Percentiles rank a stretch among this genome's conserved stretches.
These are phyloP conservation scores for Aplysina aerophoba DNA, from an alignment of 37 sponge, comb jelly and placozoan genomes.

Conservation along the genomic window DNA sequence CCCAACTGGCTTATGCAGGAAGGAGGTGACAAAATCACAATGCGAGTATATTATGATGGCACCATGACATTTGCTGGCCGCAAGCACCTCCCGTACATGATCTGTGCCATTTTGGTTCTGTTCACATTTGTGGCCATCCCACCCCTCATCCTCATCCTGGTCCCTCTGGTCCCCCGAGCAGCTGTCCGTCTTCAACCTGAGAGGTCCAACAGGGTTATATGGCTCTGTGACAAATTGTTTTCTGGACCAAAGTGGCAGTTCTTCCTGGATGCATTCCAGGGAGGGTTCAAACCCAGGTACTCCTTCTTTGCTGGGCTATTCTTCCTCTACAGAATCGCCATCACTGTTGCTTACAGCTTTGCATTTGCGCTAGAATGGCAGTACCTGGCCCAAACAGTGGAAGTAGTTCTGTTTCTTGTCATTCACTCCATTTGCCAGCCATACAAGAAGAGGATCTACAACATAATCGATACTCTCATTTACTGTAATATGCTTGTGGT, in stretches of 20 bases:
- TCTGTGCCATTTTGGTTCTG: not conserved
- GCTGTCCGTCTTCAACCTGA: not conserved
- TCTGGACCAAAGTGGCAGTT: constrained; percentile 32
- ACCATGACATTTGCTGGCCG: not conserved
- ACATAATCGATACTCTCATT: constrained; percentile 15
- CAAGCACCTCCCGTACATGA: not conserved
- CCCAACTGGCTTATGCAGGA: not conserved
- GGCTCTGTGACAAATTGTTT: constrained; percentile 24
- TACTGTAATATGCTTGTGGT: constrained; percentile 17
- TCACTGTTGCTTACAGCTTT: not conserved
- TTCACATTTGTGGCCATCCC: constrained; percentile 24
- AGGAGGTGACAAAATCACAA: not conserved
- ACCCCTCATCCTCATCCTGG: constrained; percentile 34
- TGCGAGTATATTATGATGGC: not conserved
- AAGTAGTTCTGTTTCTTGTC: constrained; percentile 2
- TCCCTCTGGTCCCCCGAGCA: constrained; percentile 9
- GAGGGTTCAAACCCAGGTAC: constrained; percentile 9
- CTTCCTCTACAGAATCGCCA: constrained; percentile 12
- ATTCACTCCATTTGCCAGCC: constrained; percentile 24
- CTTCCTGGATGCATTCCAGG: constrained; percentile 35
- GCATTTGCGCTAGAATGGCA: not conserved
- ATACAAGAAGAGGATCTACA: constrained; percentile 7
- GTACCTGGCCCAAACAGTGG: not conserved
- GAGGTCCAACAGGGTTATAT: not conserved
- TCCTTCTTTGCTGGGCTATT: constrained; percentile 22